Base-by-base conservation (phyloP, 2,797 vertebrate genomes). In the Anguilla anguilla region DNA sequence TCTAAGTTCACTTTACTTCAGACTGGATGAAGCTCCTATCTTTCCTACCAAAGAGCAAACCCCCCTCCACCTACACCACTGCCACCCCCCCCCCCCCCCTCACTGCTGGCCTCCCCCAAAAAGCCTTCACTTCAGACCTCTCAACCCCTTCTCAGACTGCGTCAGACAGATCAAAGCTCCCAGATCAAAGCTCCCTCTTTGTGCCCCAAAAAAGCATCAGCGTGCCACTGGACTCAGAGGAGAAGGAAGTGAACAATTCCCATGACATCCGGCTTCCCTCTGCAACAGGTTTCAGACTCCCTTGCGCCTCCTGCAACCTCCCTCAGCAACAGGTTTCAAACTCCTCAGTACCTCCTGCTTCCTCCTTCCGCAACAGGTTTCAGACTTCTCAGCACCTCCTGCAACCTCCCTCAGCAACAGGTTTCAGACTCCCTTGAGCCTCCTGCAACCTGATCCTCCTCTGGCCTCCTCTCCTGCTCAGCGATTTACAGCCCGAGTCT, bases 401-500 rank as follows among this genome's bases (percentile, higher is more conserved):
- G 39, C 2, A 39, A 39, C 39, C 39, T 39, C 39, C 39, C 39
- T 39, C 39, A 39, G 39, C 39, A 39, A 43, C 72, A 77, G 72
- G 72, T 77, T 11, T 77, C 3, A 77, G 17, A 6, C 15, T 1
- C 35, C 31, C 3, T 15, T 19, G 74, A 1, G 5, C 35, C 77
- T 4, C 5, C 88, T 88, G 84, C 87, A 89, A 86, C 89, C 87
- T 35, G 35, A 81, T 17, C 35, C 39, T 25, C 4, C 9, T 25
- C 39, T 25, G 39, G 19, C 39, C 3, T 17, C 7, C 19, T 9
- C 86, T 49, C 87, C 87, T 86, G 87, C 87, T 87, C 57, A 59
- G 61, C 85, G 87, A 90, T 89, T 92, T 92, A 92, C 88, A 84
- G 88, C 86, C 87, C 87, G 74, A 82, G 86, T 84, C 85, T 43